Evolutionary conservation across 64 coral and sea anemone species (phyloP).

Genomic region (Montipora sp.): DNA sequence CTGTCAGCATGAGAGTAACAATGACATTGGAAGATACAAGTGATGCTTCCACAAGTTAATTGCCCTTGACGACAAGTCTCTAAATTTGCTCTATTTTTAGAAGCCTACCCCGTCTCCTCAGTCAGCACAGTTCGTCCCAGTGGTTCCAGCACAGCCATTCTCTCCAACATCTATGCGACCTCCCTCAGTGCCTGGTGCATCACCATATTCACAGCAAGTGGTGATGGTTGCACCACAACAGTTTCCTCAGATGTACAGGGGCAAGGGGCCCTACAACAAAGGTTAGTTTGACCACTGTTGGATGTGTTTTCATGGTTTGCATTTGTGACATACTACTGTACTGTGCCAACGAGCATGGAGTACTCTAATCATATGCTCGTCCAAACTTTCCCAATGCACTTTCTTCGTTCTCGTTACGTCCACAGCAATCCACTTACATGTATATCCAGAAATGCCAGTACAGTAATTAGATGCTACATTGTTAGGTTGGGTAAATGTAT

Average conservation of each 20-base stretch:
- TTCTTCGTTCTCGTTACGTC: too few relatives aligned
- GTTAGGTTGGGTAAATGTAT: too few relatives aligned
- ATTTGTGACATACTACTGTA: not conserved
- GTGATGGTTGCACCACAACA: conserved; percentile 7
- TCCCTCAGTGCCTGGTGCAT: not conserved
- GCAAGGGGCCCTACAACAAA: conserved; percentile 27
- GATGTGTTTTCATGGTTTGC: not conserved
- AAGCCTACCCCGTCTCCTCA: not conserved
- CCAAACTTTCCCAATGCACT: too few relatives aligned
- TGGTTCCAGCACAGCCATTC: conserved; percentile 11
- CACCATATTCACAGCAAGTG: not conserved
- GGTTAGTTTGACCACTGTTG: not conserved
- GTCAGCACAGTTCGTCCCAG: not conserved
- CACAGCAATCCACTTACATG: too few relatives aligned
- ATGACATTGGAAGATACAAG: too few relatives aligned
- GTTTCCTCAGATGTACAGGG: not conserved
- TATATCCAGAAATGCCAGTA: too few relatives aligned
- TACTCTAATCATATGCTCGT: too few relatives aligned
- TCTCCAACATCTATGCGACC: conserved; percentile 17
- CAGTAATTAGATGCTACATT: too few relatives aligned
- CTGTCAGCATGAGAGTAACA: too few relatives aligned
- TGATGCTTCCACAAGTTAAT: too few relatives aligned
- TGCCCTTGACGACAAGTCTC: not conserved
- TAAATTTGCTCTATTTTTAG: not conserved
- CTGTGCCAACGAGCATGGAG: not conserved